Base-by-base conservation (phyloP, 1,140 invertebrate genomes). In the Diploscapter pachys region DNA sequence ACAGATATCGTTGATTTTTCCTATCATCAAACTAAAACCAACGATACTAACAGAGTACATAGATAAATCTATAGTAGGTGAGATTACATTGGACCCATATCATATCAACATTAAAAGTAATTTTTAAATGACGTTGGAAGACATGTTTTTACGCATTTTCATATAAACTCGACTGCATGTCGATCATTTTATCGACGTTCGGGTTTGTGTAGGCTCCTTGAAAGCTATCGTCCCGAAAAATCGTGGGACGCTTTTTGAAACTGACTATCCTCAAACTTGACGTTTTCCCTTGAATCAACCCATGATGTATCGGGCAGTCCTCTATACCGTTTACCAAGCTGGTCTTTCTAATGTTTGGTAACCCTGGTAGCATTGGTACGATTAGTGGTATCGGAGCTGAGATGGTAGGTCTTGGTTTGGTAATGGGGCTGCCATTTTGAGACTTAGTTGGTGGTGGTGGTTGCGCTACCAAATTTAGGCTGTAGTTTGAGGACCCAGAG, bases 101-200 rank as follows among this genome's bases (percentile, higher is more conserved):
- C 31, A 31, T 31, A 31, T 31, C 31, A 31, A 31, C 31, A 31
- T 31, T 31, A 31, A 31, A 31, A 31, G 31, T 31, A 31, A 31
- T 31, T 31, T 31, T 31, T 31, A 31, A 31, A 31, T 31, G 31
- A 31, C 31, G 31, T 31, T 1, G 31, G 31, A 31, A 31, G 31
- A 31, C 31, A 31, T 31, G 31, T 31, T 31, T 31, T 31, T 31
- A 31, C 31, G 31, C 31, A n/a, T 69, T 57, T 6, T 74, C 72
- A 68, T 11, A 66, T 8, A 31, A 56, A 68, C 63, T 68, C 52
- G 63, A 67, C 31, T 55, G 63, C 48, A 13, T 57, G 64, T 74
- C 73, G 50, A 74, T 74, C 73, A 74, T 74, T 54, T 65, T 64
- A 13, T 64, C 31, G 48, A 74, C 73, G 63, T 74, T 68, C 5